Evolutionary conservation across 2,888 invertebrate species (phyloP).

Genomic region (Drosophila helvetica): DNA sequence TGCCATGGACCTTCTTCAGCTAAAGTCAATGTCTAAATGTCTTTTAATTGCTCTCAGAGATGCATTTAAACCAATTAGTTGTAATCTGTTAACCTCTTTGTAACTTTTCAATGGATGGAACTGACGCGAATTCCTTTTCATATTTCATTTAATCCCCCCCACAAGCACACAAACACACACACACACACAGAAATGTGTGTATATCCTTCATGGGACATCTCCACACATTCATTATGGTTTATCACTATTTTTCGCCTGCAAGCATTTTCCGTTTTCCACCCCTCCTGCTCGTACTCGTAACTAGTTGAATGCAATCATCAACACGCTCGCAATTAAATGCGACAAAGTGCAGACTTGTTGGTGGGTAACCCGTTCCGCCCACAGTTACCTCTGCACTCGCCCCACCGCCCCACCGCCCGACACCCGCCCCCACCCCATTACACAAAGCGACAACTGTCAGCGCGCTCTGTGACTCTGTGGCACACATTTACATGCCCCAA

Average conservation of each 20-base stretch:
- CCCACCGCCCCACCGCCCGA: neutral
- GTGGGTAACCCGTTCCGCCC: slow-evolving; percentile 43
- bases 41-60: neutral
- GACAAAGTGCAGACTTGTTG: slow-evolving; percentile 39
- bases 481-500: slow-evolving; percentile 53
- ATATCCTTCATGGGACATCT: neutral
- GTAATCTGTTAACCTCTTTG: neutral
- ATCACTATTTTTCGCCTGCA: slow-evolving; percentile 15
- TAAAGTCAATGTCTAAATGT: neutral
- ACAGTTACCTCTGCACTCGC: slow-evolving; percentile 12
- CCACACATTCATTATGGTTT: slow-evolving; percentile 26
- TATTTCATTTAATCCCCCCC: neutral
- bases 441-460: slow-evolving; percentile 44
- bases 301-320: slow-evolving; percentile 62
- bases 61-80: neutral
- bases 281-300: slow-evolving; percentile 12
- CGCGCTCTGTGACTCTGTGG: slow-evolving; percentile 32
- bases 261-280: slow-evolving; percentile 22
- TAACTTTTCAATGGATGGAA: neutral
- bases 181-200: too few relatives aligned
- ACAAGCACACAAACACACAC: too few relatives aligned
- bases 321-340: slow-evolving; percentile 53
- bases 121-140: neutral
- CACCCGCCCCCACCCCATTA: slow-evolving; percentile 1
- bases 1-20: too few relatives aligned